phyloP scores from a whole-genome alignment of 2,113 vertebrate species.

The Willisornis vidua region DNA sequence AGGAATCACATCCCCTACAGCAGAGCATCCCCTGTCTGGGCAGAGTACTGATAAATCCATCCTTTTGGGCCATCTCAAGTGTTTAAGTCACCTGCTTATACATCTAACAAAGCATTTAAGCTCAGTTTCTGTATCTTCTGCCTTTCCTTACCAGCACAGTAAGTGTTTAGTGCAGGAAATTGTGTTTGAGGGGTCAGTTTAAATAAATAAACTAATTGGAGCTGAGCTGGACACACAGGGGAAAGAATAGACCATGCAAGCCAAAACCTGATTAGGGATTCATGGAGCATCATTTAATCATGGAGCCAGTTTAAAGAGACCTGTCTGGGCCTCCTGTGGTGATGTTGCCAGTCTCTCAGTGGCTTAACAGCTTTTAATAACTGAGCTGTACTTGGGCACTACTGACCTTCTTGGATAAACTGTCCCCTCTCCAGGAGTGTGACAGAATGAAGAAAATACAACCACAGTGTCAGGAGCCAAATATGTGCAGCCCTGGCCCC shows the following conservation, averaged over 20 bases:
- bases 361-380: neutral
- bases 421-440: neutral
- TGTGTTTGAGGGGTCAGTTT: neutral
- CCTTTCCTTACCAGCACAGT: neutral
- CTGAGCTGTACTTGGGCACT: neutral
- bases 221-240: neutral
- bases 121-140: neutral
- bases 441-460: neutral
- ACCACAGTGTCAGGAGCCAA: neutral
- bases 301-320: neutral
- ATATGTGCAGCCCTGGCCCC: neutral
- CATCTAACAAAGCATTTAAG: neutral
- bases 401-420: neutral
- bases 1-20: neutral
- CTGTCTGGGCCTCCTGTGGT: neutral
- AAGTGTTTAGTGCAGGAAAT: neutral
- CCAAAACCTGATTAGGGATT: neutral
- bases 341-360: neutral
- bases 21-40: neutral
- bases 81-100: neutral
- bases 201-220: neutral
- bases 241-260: neutral
- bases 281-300: neutral
- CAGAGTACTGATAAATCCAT: neutral
- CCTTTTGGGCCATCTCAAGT: neutral